Evolutionary conservation across 2,797 vertebrate genomes (phyloP).

Genomic region (Hapalemur alaotrensis): DNA sequence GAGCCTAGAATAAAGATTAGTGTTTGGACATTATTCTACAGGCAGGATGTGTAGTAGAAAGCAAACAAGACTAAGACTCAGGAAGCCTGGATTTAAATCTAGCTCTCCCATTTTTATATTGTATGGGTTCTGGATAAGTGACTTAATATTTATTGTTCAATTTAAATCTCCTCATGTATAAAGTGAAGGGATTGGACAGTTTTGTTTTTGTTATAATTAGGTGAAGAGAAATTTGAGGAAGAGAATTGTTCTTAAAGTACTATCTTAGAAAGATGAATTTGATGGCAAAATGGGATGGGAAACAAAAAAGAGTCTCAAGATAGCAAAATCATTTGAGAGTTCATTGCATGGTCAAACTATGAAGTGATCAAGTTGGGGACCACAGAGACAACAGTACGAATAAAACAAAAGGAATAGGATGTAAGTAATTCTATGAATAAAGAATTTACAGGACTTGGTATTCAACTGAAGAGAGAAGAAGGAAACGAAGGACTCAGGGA

Average conservation of each 20-base stretch:
- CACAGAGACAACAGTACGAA: neutral
- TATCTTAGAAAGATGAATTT: neutral
- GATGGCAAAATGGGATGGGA: neutral
- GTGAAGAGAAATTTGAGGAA: neutral
- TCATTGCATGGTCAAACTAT: neutral
- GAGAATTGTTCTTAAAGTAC: neutral
- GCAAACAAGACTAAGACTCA: neutral
- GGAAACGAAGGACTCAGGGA: neutral
- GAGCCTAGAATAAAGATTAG: constrained; percentile 4
- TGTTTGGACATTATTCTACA: neutral
- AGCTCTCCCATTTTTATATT: constrained; percentile 1
- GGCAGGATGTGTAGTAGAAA: neutral
- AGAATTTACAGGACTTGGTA: neutral
- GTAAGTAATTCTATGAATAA: neutral
- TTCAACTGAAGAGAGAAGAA: neutral
- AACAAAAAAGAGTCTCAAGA: neutral
- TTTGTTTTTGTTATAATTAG: constrained; percentile 2
- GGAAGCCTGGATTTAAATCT: neutral
- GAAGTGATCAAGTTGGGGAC: neutral
- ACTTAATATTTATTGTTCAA: neutral
- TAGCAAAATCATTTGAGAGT: neutral
- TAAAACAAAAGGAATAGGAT: neutral
- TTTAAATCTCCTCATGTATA: neutral
- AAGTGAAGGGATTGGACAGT: neutral
- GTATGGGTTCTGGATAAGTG: neutral